Conservation (phyloP, 2,888 invertebrate species). For the Epistrophella euchroma region DNA sequence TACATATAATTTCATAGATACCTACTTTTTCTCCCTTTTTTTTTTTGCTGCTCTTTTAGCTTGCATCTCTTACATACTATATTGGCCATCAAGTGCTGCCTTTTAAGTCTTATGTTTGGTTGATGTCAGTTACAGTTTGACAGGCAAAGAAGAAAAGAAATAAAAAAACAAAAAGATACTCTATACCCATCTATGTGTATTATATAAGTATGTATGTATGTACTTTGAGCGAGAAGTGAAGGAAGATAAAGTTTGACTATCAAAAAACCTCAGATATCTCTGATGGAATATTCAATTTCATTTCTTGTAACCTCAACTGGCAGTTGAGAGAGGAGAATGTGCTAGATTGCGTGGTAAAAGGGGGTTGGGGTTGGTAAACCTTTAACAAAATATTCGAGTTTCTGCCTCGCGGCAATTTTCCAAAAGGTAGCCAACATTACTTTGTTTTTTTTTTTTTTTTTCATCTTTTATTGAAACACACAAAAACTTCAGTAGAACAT, state of each 20-base stretch:
- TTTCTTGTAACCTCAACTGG: slow-evolving; percentile 56
- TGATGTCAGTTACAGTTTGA: slow-evolving; percentile 51
- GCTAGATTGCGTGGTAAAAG: slow-evolving; percentile 5
- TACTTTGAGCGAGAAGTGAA: background rate
- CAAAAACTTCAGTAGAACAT: slow-evolving; percentile 55
- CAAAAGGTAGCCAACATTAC: slow-evolving; percentile 60
- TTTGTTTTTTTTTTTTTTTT: slow-evolving; percentile 22
- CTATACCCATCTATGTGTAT: background rate
- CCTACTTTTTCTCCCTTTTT: background rate
- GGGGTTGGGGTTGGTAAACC: slow-evolving; percentile 8
- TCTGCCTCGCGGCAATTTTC: slow-evolving; percentile 58
- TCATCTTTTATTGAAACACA: slow-evolving; percentile 62
- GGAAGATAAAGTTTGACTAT: slow-evolving; percentile 40
- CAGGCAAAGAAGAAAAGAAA: slow-evolving; percentile 14
- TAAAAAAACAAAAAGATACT: slow-evolving; percentile 1
- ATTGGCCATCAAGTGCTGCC: slow-evolving; percentile 36
- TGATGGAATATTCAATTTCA: slow-evolving; percentile 65
- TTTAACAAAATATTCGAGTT: slow-evolving; percentile 53
- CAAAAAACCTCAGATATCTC: slow-evolving; percentile 53
- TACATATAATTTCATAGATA: slow-evolving; percentile 16
- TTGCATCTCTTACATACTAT: background rate
- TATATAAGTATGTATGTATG: too few species aligned
- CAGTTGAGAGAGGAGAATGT: slow-evolving; percentile 29
- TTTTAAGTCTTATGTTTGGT: slow-evolving; percentile 29
- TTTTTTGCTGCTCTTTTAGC: background rate